Conservation (phyloP, 2,888 invertebrate species). For the Ditylenchus weischeri region DNA sequence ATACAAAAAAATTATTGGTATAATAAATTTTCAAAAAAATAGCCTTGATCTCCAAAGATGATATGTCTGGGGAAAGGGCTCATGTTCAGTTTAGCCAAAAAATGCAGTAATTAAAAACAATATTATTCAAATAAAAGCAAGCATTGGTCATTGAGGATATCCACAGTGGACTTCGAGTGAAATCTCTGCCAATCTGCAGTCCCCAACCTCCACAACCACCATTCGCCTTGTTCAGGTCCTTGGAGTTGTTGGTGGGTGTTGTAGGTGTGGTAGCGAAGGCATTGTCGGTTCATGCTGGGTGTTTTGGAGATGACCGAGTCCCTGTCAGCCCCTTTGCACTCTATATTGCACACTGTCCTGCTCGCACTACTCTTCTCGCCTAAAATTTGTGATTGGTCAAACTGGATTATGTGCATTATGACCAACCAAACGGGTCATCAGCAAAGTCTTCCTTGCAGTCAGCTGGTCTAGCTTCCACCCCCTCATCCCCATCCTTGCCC, state of each 20-base stretch:
- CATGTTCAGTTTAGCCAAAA: no score
- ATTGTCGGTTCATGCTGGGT: slow-evolving; percentile 39
- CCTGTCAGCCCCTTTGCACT: slow-evolving; percentile 41
- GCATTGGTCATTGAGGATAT: slow-evolving; percentile 25
- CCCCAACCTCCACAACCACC: slow-evolving; percentile 37
- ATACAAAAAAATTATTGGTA: no score
- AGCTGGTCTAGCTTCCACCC: slow-evolving; percentile 14
- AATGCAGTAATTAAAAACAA: no score
- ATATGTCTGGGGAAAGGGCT: no score
- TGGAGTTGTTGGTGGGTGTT: slow-evolving; percentile 26
- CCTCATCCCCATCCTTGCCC: slow-evolving; percentile 17
- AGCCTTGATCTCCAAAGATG: no score
- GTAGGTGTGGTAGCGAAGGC: slow-evolving; percentile 42
- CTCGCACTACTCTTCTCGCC: slow-evolving; percentile 7
- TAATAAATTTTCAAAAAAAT: no score
- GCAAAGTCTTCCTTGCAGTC: slow-evolving; percentile 17
- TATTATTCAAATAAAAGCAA: no score
- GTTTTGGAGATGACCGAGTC: slow-evolving; percentile 43
- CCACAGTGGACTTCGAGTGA: slow-evolving; percentile 43
- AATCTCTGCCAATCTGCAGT: slow-evolving; percentile 23
- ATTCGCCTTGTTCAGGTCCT: slow-evolving; percentile 19
- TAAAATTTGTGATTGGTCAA: neutral
- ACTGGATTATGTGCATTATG: neutral
- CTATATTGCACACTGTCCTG: slow-evolving; percentile 36
- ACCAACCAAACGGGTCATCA: neutral